Evolutionary conservation across 2,888 invertebrate genomes (phyloP).

Genomic region (Griposia aprilina): DNA sequence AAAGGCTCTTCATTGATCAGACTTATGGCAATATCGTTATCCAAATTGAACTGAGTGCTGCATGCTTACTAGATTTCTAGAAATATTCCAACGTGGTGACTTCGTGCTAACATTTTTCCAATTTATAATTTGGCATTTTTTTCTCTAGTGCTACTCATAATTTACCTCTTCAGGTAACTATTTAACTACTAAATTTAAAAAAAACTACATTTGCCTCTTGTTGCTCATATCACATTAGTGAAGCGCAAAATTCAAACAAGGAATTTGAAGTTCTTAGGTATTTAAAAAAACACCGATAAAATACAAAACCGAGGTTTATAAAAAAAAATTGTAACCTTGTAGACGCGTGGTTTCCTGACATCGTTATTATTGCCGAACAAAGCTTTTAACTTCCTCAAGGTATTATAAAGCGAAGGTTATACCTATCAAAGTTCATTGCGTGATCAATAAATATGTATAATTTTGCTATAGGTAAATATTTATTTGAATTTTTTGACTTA

Average conservation of each 20-base stretch:
- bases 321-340: constrained; percentile 57
- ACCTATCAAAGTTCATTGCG: constrained; percentile 61
- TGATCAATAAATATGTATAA: constrained; percentile 47
- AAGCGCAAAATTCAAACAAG: background rate
- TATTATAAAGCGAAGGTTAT: constrained; percentile 45
- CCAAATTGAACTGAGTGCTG: background rate
- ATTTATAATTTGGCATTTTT: too few relatives aligned
- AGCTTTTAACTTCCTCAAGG: constrained; percentile 58
- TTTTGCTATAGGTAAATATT: background rate
- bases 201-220: background rate
- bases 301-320: constrained; percentile 17
- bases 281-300: constrained; percentile 18
- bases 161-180: too few relatives aligned
- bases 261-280: constrained; percentile 2
- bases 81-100: background rate
- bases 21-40: background rate
- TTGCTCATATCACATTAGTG: background rate
- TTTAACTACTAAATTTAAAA: background rate
- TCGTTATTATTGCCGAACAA: constrained; percentile 51
- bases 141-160: too few relatives aligned
- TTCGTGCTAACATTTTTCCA: background rate
- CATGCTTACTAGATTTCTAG: background rate
- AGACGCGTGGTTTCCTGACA: constrained; percentile 46
- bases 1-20: background rate
- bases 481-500: background rate